A percentile compares a stretch with the other conserved stretches of the same genome.
These are phyloP conservation scores for Bugulina stolonifera DNA, from an alignment of 2,888 invertebrate genomes.

Conservation along the genomic window DNA sequence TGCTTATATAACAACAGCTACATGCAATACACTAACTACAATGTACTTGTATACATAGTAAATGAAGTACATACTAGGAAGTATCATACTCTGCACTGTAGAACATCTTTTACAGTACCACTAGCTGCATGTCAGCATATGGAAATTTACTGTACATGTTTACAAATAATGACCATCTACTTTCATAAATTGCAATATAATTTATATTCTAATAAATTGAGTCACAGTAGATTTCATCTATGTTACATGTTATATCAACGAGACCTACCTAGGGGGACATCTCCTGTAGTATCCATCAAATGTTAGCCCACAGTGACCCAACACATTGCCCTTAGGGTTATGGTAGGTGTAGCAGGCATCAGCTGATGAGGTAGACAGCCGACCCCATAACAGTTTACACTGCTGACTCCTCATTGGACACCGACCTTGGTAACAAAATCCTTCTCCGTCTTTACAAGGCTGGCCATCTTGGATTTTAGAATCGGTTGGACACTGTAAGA, in stretches of 20 bases:
- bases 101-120: no score
- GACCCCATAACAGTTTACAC: constrained; percentile 88
- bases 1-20: no score
- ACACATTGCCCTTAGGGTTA: constrained; percentile 88
- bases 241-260: constrained; percentile 15
- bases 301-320: constrained; percentile 84
- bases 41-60: no score
- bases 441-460: constrained; percentile 66
- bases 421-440: constrained; percentile 84
- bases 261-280: neutral
- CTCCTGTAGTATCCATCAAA: constrained; percentile 28
- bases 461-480: constrained; percentile 88
- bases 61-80: no score
- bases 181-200: no score
- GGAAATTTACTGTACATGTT: no score
- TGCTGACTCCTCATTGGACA: constrained; percentile 83
- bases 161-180: no score
- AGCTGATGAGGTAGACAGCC: constrained; percentile 71
- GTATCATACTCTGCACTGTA: no score
- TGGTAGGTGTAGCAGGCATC: constrained; percentile 86
- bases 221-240: no score
- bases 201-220: no score
- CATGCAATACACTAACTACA: neutral
- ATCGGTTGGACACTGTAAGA: constrained; percentile 72
- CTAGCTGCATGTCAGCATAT: no score